Percentiles rank a stretch among this genome's conserved stretches.
Conservation (phyloP, 2,888 invertebrate species). For the Monopis laevigella region DNA sequence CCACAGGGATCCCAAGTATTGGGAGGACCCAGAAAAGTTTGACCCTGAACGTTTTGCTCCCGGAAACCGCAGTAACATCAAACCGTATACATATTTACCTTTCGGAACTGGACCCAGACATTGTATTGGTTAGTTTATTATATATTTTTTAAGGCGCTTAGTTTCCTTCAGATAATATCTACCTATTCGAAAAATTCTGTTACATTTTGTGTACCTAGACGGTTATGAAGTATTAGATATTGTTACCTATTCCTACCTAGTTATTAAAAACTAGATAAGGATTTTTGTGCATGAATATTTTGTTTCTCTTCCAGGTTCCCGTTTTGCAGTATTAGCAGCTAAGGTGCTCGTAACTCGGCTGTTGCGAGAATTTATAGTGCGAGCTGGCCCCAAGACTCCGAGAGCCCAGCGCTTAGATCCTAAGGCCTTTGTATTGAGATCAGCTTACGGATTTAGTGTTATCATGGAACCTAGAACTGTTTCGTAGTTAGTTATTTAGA, state of each 20-base stretch:
- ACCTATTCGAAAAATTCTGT: no score
- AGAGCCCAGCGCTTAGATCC: constrained; percentile 26
- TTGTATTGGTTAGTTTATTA: constrained; percentile 41
- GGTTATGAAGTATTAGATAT: no score
- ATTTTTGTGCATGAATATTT: no score
- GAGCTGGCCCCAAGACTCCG: constrained; percentile 19
- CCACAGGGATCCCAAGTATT: constrained; percentile 47
- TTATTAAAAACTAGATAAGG: constrained; percentile 3
- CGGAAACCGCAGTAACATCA: constrained; percentile 28
- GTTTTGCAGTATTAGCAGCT: constrained; percentile 41
- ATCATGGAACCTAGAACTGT: constrained; percentile 26
- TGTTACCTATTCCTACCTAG: not conserved
- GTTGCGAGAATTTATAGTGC: constrained; percentile 29
- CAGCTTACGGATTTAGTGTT: constrained; percentile 34
- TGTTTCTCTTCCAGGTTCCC: constrained; percentile 39
- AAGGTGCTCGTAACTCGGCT: constrained; percentile 38
- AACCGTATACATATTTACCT: constrained; percentile 45
- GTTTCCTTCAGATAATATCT: no score
- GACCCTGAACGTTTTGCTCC: constrained; percentile 34
- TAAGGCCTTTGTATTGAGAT: constrained; percentile 34
- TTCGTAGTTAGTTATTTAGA: not conserved
- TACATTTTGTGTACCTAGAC: no score
- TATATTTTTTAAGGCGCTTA: not conserved
- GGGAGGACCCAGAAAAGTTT: constrained; percentile 34
- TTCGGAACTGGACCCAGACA: constrained; percentile 54